These are phyloP conservation scores for Drosophila hydei DNA, from an alignment of 1,140 invertebrate species.

Conservation along the genomic window DNA sequence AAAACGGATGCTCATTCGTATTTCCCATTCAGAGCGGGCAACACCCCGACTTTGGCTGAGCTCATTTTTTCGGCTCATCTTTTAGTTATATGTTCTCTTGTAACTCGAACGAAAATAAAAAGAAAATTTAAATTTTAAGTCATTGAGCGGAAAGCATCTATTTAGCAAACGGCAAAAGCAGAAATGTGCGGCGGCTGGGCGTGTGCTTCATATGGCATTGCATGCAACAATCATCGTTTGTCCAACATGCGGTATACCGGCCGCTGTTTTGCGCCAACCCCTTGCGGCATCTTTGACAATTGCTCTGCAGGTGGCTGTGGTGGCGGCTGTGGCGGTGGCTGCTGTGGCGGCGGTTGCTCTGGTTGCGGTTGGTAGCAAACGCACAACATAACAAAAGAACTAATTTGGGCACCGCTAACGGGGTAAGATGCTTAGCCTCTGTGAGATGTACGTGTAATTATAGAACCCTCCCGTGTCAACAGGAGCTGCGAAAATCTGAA, in stretches of 20 bases:
- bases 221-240: slow-evolving; percentile 60
- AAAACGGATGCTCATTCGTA: slow-evolving; percentile 38
- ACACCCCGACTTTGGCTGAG: slow-evolving; percentile 15
- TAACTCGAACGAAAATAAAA: no score
- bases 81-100: not conserved
- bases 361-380: slow-evolving; percentile 20
- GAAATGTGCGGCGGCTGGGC: slow-evolving; percentile 74
- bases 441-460: no score
- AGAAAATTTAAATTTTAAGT: no score
- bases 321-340: slow-evolving; percentile 30
- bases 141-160: not conserved
- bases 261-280: slow-evolving; percentile 58
- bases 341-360: slow-evolving; percentile 40
- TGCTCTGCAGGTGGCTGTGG: slow-evolving; percentile 42
- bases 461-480: no score
- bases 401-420: no score
- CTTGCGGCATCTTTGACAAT: slow-evolving; percentile 55
- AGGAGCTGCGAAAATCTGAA: not conserved
- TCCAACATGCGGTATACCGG: slow-evolving; percentile 63
- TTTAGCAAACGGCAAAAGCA: slow-evolving; percentile 6
- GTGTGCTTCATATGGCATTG: slow-evolving; percentile 59
- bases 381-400: not conserved
- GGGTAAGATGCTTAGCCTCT: not conserved
- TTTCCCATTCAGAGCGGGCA: slow-evolving; percentile 26
- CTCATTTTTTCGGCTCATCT: slow-evolving; percentile 25